Conservation (phyloP, 1,140 invertebrate genomes). For the Pseudoatta argentina region DNA sequence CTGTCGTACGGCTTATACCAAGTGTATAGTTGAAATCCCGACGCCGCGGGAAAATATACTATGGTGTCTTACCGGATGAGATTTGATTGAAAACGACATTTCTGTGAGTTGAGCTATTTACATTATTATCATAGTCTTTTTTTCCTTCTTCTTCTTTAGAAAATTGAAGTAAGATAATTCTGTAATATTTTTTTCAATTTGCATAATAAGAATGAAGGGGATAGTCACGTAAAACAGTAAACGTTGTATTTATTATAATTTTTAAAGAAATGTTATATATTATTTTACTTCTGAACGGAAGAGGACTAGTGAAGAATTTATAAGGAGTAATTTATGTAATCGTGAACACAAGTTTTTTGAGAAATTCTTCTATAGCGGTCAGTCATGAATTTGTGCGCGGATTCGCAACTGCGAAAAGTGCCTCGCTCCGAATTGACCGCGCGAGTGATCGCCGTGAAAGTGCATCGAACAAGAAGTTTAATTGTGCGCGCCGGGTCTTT, state of each 20-base stretch:
- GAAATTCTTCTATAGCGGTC: background rate
- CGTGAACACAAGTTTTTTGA: background rate
- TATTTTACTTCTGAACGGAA: background rate
- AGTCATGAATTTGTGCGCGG: conserved; percentile 11
- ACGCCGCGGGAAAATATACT: conserved; percentile 15
- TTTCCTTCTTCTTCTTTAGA: background rate
- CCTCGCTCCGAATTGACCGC: conserved; percentile 40
- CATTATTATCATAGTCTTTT: background rate
- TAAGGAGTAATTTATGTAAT: background rate
- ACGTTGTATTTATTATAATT: background rate
- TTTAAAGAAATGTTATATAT: background rate
- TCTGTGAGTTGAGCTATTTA: background rate
- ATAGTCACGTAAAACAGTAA: background rate
- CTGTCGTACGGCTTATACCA: conserved; percentile 73
- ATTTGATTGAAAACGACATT: conserved; percentile 32
- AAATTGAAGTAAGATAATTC: background rate
- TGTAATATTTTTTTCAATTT: background rate
- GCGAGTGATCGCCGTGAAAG: conserved; percentile 57
- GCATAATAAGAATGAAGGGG: background rate
- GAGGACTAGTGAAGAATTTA: background rate
- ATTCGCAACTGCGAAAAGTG: conserved; percentile 29
- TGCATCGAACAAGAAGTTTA: conserved; percentile 60
- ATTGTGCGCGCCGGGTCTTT: conserved; percentile 55
- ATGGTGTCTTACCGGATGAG: conserved; percentile 44
- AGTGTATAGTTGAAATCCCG: conserved; percentile 34